Evolutionary conservation across 2,888 invertebrate genomes (phyloP), one percentile per base, ranked within the genome.

Genomic region (Laothoe populi): DNA sequence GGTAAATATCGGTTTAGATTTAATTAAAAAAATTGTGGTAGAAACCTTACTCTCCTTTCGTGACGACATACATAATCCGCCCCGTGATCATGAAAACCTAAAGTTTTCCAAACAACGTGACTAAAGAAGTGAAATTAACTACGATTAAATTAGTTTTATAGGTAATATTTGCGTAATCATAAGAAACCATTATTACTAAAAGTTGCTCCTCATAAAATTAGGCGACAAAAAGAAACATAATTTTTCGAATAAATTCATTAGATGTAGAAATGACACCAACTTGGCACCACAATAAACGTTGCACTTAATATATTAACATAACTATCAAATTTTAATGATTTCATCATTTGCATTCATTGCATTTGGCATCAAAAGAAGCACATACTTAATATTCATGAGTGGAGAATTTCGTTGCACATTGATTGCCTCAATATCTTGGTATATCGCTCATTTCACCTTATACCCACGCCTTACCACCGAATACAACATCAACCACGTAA

Each of bases 301-400:
- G 16, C 19, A 53, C 35, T 35, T 19, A 35, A 35, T 31, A 35
- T 16, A 53, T 35, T 53, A 53, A 31, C 31, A 31, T 31, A 19
- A 21, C 31, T 4, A 53, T 16, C 10, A 35, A 35, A 53, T 53
- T 53, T 53, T 35, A 53, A 53, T 35, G 35, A 53, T 53, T 35
- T 19, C 19, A 53, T 31, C 16, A 19, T 53, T 53, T 53, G 53
- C 19, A 53, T 53, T 53, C 53, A 53, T 53, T 53, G 31, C 21
- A 53, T 53, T 53, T 53, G 26, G 49, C 49, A 35, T 53, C 31
- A 19, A 19, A n/a, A 11, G 49, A 16, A 49, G 11, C 35, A 53
- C 19, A 31, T 19, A 31, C 35, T 53, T 53, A 53, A 53, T 53
- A 53, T 53, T 53, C 53, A 35, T 53, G 19, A 35, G 19, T 13